Base-by-base conservation (phyloP, 2,888 invertebrate species). In the Euzetes globulus region DNA sequence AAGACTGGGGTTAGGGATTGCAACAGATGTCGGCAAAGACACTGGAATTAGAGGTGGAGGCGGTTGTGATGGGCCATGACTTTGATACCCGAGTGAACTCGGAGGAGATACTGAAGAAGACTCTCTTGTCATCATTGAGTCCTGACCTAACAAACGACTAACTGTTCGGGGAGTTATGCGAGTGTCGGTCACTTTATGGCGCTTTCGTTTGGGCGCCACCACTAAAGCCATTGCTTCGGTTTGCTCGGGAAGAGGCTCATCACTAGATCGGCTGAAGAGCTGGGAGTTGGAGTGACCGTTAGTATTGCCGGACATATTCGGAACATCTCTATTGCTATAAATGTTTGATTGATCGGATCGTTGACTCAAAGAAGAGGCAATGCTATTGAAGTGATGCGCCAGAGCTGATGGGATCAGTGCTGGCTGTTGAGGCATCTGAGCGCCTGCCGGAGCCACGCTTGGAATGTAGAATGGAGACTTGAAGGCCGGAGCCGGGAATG, bases 111-210 rank as follows among this genome's bases (percentile, higher is more conserved):
- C 75, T 15, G 75, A 71, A 22, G 72, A 55, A 19, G 68, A 79
- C 73, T 82, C 81, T 74, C 81, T 63, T 13, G 37, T 76, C 55
- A 76, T 63, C n/a, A 73, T 27, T n/a, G 90, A 90, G 80, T 92
- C 92, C 82, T 90, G 90, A 71, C 90, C 91, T 80, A 93, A 84
- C 79, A 93, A 89, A 78, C 93, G 87, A 82, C 91, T 92, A 65
- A 93, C 92, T 71, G 94, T 92, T 78, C 94, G 87, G 27, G 94
- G 93, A 45, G 94, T 93, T 79, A 94, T 91, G 79, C 94, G 87
- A 73, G 94, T 93, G 82, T 94, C 94, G 50, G 96, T 96, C 81
- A 95, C 85, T 90, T 97, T 97, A 82, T 96, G 95, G 74, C 97
- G 87, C 85, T 95, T 96, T 85, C 95, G 96, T 87, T 95, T 96